A percentile compares a stretch with the other conserved stretches of the same genome.
These are phyloP conservation scores for Characodon lateralis DNA, from an alignment of 2,797 vertebrate species.

Conservation along the genomic window DNA sequence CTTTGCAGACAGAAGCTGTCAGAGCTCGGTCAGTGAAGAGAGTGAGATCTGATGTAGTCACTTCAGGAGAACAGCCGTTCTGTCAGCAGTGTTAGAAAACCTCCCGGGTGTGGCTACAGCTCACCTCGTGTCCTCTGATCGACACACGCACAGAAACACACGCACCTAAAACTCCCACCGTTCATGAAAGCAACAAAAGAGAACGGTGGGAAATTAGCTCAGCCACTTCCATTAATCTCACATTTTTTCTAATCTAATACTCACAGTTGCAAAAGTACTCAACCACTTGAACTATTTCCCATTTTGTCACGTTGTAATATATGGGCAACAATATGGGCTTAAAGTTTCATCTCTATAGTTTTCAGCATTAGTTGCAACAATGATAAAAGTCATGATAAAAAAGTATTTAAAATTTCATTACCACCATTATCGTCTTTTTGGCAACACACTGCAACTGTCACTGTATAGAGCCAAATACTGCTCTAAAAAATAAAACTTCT, in stretches of 20 bases:
- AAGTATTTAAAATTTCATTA: not conserved
- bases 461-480: not conserved
- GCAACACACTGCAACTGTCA: not conserved
- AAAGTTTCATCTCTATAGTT: not conserved
- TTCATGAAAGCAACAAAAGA: not conserved
- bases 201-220: not conserved
- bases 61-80: conserved; percentile 68
- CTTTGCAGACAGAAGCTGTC: conserved; percentile 40
- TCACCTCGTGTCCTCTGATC: conserved; percentile 49
- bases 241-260: conserved; percentile 25
- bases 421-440: not conserved
- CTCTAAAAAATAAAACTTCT: not conserved
- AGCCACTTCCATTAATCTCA: not conserved
- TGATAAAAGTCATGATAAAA: not conserved
- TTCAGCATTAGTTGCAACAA: not conserved
- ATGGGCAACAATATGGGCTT: not conserved
- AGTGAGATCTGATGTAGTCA: conserved; percentile 41
- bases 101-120: conserved; percentile 69
- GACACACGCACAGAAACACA: conserved; percentile 9
- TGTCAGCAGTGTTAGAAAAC: conserved; percentile 75
- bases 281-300: not conserved
- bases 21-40: conserved; percentile 59
- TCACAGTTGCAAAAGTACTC: not conserved
- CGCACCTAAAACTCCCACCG: not conserved
- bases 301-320: not conserved